phyloP scores from a whole-genome alignment of 2,888 invertebrate species.

The Pandemis corylana region DNA sequence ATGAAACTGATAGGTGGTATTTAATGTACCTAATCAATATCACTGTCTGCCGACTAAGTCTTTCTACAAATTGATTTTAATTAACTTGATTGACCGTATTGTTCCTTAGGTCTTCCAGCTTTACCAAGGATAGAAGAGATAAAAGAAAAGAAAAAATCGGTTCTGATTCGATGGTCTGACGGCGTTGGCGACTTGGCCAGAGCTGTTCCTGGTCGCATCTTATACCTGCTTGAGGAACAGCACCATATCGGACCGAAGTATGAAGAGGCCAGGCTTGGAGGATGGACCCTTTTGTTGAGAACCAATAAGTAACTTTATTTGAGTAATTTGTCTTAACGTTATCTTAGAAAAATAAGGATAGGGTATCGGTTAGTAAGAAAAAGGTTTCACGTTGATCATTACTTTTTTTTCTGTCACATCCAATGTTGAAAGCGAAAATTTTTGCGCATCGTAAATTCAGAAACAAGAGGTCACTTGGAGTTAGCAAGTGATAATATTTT shows the following conservation, averaged over 20 bases:
- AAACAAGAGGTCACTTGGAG: too few species aligned
- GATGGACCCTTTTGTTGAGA: conserved; percentile 86
- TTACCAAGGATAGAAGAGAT: conserved; percentile 86
- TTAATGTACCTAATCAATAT: too few species aligned
- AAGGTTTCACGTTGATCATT: too few species aligned
- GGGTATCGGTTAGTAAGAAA: too few species aligned
- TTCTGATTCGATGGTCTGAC: conserved; percentile 76
- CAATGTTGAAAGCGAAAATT: too few species aligned
- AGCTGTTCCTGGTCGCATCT: conserved; percentile 72
- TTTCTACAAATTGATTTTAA: background rate
- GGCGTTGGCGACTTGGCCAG: conserved; percentile 76
- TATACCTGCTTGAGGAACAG: conserved; percentile 88
- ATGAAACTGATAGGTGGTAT: too few species aligned
- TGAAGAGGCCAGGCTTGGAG: conserved; percentile 86
- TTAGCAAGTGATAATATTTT: background rate
- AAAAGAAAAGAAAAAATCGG: conserved; percentile 81
- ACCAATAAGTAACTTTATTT: conserved; percentile 73
- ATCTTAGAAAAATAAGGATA: too few species aligned
- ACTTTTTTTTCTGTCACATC: too few species aligned
- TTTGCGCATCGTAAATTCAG: too few species aligned
- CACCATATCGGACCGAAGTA: conserved; percentile 88
- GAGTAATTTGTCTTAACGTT: background rate
- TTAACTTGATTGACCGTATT: background rate
- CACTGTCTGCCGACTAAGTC: too few species aligned
- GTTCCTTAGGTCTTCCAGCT: conserved; percentile 84